Base-by-base conservation (phyloP, 2,797 vertebrate genomes). In the Strix occidentalis region DNA sequence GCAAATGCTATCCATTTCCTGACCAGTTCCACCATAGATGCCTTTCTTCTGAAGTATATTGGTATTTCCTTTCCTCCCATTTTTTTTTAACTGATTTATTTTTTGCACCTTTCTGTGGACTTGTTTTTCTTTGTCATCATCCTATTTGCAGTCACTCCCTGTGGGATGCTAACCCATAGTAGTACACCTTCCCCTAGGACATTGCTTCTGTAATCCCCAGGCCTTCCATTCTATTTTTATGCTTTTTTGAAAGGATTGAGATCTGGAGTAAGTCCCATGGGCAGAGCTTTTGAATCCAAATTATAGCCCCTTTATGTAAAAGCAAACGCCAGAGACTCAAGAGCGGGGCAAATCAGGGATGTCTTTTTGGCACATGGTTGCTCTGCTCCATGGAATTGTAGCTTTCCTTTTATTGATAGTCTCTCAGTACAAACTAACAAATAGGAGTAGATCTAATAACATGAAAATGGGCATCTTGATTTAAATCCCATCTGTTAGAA, bases 1-100 rank as follows among this genome's bases (percentile, higher is more conserved):
- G 65, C 37, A 90, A 94, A 83, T 23, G 37, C 61, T 96, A 5
- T 74, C 60, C 70, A 80, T 97, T 93, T 96, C 81, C 84, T 95
- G 84, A 92, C 86, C 93, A 93, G 88, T 96, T 95, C 84, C 76
- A 92, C 54, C 64, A 35, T 76, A 79, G 71, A 63, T 78, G 37
- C 64, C 26, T 84, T 93, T 85, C 61, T 71, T 92, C 64, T 85
- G 50, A 90, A 94, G 50, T 78, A 31, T 57, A 33, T 56, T 78
- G 72, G 25, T 90, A 48, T 89, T 92, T 93, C 76, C 50, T 95
- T 85, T 91, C 53, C 35, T 89, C 29, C 8, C 6, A 2, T 56
- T 72, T 81, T 11, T 72, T 11, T 80, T 71, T 84, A 51, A 75
- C 24, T 74, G 13, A 10, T 84, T 87, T 28, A 16, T 71, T 79